phyloP scores from a whole-genome alignment of 2,888 invertebrate genomes.

The Ophion slaviceki region DNA sequence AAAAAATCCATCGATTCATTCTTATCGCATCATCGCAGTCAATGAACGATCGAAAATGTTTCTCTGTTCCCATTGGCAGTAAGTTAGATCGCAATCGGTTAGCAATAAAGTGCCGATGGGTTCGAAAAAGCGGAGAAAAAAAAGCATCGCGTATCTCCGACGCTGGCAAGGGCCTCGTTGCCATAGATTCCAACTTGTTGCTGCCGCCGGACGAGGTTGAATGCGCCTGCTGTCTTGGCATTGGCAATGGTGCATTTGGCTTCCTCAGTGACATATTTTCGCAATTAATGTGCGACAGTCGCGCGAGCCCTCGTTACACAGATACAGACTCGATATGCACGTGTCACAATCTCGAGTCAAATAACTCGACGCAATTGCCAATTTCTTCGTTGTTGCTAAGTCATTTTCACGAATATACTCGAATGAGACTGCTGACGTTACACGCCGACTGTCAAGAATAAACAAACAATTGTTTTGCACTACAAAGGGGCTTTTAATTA shows the following conservation, averaged over 20 bases:
- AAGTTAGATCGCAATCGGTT: conserved; percentile 20
- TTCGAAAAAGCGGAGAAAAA: neutral
- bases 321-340: conserved; percentile 12
- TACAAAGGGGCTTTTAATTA: too few relatives aligned
- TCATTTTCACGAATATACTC: neutral
- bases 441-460: neutral
- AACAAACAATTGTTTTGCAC: neutral
- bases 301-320: neutral
- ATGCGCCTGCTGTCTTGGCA: conserved; percentile 51
- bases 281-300: conserved; percentile 48
- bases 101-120: conserved; percentile 26
- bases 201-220: conserved; percentile 47
- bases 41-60: neutral
- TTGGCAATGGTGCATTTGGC: conserved; percentile 60
- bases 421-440: neutral
- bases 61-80: conserved; percentile 19
- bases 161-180: conserved; percentile 50
- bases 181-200: conserved; percentile 60
- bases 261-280: conserved; percentile 46
- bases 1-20: neutral
- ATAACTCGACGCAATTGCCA: conserved; percentile 28
- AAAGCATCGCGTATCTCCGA: conserved; percentile 15
- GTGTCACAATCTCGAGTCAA: conserved; percentile 21
- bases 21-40: neutral
- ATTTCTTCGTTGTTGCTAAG: conserved; percentile 19